Evolutionary conservation across 1,140 invertebrate genomes (phyloP), one percentile per base, ranked within the genome.

Genomic region (Bombus haemorrhoidalis): DNA sequence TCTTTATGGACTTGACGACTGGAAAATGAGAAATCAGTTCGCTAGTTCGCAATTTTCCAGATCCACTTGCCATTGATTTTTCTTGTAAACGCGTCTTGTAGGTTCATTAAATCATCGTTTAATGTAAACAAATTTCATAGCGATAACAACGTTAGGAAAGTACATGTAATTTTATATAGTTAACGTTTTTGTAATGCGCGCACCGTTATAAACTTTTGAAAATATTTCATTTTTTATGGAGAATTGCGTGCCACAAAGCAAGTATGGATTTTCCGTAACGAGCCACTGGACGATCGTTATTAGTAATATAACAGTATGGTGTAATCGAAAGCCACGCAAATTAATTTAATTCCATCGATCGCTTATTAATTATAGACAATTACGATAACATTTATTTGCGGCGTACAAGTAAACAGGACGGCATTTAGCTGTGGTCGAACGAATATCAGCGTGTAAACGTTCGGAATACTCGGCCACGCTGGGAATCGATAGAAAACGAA

Each of bases 301-400:
- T 81, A 81, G 62, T 73, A 59, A 41, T 64, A 66, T 41, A 72
- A 41, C 71, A 32, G 32, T 13, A 15, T 34, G 37, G 34, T 66
- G 43, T 68, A 39, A 76, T 76, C 73, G 81, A 83, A 66, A 39
- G 34, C 73, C 22, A 34, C 32, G n/a, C 32, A 59, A 77, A 77
- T 77, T 77, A 77, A 83, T 77, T 83, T 41, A 77, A 77, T 77
- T 18, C 43, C 43, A 64, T 37, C 79, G 43, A 77, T 68, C 59
- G 81, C 41, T 34, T 77, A 83, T 83, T 83, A 77, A 83, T 83
- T 76, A 83, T 64, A 76, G 34, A 75, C 41, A 75, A 83, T 83
- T 83, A 76, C 81, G 81, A 28, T 37, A 83, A 76, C 72, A 66
- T 83, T 83, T 76, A 83, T 75, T 66, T 74, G 72, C 28, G 81